Evolutionary conservation across 1,140 invertebrate species (phyloP).

Genomic region (Leptinotarsa defecta): DNA sequence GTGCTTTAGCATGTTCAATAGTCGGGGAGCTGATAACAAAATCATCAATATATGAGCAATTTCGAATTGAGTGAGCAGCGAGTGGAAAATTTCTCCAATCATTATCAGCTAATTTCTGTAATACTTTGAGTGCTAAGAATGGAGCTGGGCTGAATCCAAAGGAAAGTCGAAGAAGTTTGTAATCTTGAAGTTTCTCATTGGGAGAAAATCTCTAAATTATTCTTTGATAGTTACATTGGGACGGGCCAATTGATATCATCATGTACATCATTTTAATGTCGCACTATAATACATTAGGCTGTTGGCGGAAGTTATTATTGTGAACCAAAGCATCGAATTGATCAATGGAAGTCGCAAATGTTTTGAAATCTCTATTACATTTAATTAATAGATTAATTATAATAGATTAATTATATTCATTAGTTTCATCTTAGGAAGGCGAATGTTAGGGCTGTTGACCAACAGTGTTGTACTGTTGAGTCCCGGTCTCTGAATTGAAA

Average conservation of each 20-base stretch:
- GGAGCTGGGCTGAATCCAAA: not conserved
- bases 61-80: not conserved
- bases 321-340: not conserved
- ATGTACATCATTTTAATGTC: slow-evolving; percentile 47
- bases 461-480: no score
- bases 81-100: slow-evolving; percentile 3
- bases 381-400: no score
- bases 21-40: not conserved
- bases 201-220: slow-evolving; percentile 3
- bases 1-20: not conserved
- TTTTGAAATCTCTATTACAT: not conserved
- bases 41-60: slow-evolving; percentile 23
- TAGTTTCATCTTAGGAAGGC: not conserved
- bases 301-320: slow-evolving; percentile 46
- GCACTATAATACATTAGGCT: slow-evolving; percentile 45
- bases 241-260: not conserved
- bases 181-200: not conserved
- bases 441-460: not conserved
- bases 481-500: no score
- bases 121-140: not conserved
- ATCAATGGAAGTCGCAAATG: not conserved
- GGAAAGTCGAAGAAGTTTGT: not conserved
- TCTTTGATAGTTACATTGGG: not conserved
- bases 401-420: no score
- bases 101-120: slow-evolving; percentile 16